Evolutionary conservation across 2,113 vertebrate species (phyloP).

Genomic region (Peucedramus taeniatus): DNA sequence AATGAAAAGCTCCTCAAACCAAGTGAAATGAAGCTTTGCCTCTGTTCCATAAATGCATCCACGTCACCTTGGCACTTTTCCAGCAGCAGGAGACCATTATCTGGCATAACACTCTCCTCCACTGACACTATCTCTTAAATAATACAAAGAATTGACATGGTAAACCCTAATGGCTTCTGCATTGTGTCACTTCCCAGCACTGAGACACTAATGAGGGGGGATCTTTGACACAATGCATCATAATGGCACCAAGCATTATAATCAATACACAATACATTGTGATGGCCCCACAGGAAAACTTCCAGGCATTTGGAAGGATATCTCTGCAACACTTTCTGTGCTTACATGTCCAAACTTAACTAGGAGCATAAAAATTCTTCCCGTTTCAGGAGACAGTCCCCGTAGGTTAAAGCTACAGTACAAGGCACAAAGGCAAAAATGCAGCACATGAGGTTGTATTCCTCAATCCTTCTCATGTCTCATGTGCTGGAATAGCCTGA

Average conservation of each 20-base stretch:
- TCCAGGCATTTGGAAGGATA: neutral
- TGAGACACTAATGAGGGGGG: constrained; percentile 15
- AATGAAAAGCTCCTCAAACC: neutral
- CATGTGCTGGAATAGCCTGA: neutral
- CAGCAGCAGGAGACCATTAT: constrained; percentile 45
- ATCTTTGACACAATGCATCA: neutral
- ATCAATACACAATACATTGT: neutral
- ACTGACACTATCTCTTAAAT: constrained; percentile 45
- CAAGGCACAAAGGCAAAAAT: neutral
- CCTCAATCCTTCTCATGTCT: neutral
- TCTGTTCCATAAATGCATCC: neutral
- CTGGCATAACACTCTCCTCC: constrained; percentile 10
- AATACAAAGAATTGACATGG: constrained; percentile 32
- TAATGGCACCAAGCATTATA: neutral
- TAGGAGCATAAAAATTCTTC: neutral
- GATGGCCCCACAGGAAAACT: neutral
- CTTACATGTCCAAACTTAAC: neutral
- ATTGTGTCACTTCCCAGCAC: neutral
- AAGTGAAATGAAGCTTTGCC: constrained; percentile 21
- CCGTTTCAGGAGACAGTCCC: neutral
- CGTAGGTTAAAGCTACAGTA: neutral
- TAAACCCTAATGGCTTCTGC: constrained; percentile 11
- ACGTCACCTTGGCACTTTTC: constrained; percentile 33
- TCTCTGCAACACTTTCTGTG: neutral
- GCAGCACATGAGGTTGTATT: neutral